Conservation (phyloP, 2,888 invertebrate species). For the Pasiphila rectangulata region DNA sequence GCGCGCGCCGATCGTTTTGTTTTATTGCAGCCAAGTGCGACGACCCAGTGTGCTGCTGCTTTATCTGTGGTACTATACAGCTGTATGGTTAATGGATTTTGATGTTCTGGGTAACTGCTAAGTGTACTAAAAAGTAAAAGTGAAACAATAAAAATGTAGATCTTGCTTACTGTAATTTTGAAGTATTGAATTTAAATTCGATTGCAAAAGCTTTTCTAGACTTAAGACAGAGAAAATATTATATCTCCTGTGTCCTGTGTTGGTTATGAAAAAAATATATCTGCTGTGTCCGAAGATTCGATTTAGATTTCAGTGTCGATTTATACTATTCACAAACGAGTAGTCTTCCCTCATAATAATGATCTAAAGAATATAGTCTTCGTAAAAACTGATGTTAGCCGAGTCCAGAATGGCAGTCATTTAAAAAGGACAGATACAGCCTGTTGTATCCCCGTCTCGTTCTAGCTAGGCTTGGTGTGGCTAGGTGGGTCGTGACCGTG, state of each 20-base stretch:
- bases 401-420: constrained; percentile 1
- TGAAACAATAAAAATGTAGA: too few species aligned
- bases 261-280: too few species aligned
- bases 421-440: not conserved
- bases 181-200: too few species aligned
- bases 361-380: too few species aligned
- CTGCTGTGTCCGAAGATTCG: too few species aligned
- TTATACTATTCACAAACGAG: too few species aligned
- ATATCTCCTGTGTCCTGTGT: too few species aligned
- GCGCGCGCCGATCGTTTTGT: constrained; percentile 30
- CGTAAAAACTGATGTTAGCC: not conserved
- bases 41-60: constrained; percentile 1
- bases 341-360: too few species aligned
- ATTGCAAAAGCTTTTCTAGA: not conserved
- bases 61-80: not conserved
- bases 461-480: constrained; percentile 3
- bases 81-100: not conserved
- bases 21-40: constrained; percentile 34
- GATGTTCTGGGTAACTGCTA: too few species aligned
- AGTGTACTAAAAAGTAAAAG: too few species aligned
- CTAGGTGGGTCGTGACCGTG: constrained; percentile 32
- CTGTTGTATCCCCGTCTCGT: not conserved
- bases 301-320: not conserved
- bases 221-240: too few species aligned
- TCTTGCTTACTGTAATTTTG: too few species aligned